Percentiles rank a stretch among this genome's conserved stretches.
Evolutionary conservation across 2,797 vertebrate species (phyloP).

Genomic region (Dryobates pubescens): DNA sequence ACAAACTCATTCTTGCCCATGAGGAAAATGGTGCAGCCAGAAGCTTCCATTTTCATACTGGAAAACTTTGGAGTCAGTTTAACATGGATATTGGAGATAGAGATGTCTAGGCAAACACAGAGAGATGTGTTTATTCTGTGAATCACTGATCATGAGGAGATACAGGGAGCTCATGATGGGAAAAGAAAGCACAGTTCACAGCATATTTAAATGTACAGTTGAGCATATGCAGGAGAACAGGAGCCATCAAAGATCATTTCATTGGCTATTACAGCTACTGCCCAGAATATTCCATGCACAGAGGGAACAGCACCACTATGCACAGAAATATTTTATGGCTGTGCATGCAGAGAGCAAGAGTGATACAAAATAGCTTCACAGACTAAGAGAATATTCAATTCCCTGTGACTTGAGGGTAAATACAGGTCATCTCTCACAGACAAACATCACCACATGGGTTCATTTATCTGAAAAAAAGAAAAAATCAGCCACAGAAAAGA

Average conservation of each 20-base stretch:
- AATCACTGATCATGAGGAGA: neutral
- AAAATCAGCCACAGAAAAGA: neutral
- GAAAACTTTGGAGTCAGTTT: neutral
- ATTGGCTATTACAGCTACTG: neutral
- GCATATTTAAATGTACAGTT: constrained; percentile 4
- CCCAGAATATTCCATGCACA: neutral
- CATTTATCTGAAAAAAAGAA: constrained; percentile 6
- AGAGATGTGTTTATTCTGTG: neutral
- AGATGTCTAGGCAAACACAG: neutral
- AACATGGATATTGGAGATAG: neutral
- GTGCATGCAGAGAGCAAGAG: constrained; percentile 5
- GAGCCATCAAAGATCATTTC: constrained; percentile 18
- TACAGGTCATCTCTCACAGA: constrained; percentile 22
- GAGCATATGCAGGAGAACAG: neutral
- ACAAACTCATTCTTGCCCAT: neutral
- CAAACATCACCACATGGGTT: constrained; percentile 25
- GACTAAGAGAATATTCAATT: constrained; percentile 16
- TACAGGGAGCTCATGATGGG: neutral
- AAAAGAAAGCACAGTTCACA: neutral
- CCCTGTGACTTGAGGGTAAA: constrained; percentile 44
- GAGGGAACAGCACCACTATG: neutral
- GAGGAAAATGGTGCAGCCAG: neutral
- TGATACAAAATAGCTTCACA: constrained; percentile 24
- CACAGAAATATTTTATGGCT: constrained; percentile 26
- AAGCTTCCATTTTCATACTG: neutral